Conservation (phyloP, 2,888 invertebrate species). For the Griposia aprilina region DNA sequence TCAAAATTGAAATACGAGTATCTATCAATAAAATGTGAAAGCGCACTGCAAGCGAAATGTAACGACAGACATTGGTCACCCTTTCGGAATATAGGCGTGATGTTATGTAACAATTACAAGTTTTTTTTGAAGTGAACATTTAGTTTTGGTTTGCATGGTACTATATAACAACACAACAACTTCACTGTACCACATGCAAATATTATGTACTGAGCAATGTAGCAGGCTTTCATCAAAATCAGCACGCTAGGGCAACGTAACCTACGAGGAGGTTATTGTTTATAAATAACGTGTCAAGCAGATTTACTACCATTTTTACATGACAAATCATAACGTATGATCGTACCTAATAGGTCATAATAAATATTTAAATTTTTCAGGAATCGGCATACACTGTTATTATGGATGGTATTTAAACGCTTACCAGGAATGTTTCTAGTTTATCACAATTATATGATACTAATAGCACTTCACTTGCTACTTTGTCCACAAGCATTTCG, state of each 20-base stretch:
- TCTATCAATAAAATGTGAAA: no score
- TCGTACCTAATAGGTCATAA: background rate
- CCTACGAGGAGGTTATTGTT: background rate
- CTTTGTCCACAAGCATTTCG: background rate
- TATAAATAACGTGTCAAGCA: background rate
- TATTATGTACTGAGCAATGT: no score
- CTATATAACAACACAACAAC: no score
- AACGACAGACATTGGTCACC: no score
- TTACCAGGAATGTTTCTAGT: background rate
- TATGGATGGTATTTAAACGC: background rate
- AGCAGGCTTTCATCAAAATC: background rate
- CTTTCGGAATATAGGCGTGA: no score
- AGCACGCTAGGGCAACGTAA: background rate
- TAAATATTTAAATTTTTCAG: background rate
- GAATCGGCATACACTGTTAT: background rate
- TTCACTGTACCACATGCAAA: no score
- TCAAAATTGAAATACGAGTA: no score
- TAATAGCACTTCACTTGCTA: background rate
- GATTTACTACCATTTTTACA: background rate
- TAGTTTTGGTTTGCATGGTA: no score
- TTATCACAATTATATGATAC: background rate
- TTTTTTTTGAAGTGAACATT: no score
- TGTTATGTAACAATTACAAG: no score
- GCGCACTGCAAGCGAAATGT: no score
- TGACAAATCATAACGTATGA: background rate